Base-by-base conservation (phyloP, 2,797 vertebrate genomes). In the Tapera naevia region DNA sequence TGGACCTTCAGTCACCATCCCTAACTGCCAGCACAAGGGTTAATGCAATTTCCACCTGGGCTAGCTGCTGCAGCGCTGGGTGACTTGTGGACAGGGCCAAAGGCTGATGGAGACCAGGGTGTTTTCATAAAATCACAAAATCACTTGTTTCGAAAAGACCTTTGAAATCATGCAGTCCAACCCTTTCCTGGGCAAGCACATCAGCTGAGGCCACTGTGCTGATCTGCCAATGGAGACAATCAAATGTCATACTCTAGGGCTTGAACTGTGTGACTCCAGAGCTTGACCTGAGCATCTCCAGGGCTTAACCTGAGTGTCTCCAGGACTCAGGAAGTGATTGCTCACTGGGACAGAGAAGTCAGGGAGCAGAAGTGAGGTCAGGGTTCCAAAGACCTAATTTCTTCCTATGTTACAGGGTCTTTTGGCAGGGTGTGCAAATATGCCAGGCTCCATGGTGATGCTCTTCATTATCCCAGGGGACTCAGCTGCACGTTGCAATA, bases 371-470 rank as follows among this genome's bases (percentile, higher is more conserved):
- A 32, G 2, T 35, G 41, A 80, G n/a, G 27, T 48, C 35, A 23
- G 25, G 17, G 17, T 16, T 73, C 56, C 48, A 19, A 22, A 80
- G 17, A 2, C 1, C 11, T 17, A 1, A 0, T 85, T 89, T 85
- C 14, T 70, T 27, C 25, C 39, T 4, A 0, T 8, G 4, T 33
- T 60, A 33, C 9, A 16, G 8, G 39, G 8, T 58, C 8, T 80
- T 93, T 27, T 37, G 73, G 23, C 61, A n/a, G 1, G 5, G 7
- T 0, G 1, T 23, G 24, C 33, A 41, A 71, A 8, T 8, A 4
- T 1, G 1, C 14, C 1, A 8, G 30, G 35, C 28, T 33, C n/a
- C 5, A 2, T 1, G 7, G 24, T 1, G 10, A 24, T 10, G 32
- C 5, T 76, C 60, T 35, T 16, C 2, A 7, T 5, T 32, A 7